These are phyloP conservation scores for Musca domestica DNA, from an alignment of 1,140 invertebrate genomes.

Conservation along the genomic window DNA sequence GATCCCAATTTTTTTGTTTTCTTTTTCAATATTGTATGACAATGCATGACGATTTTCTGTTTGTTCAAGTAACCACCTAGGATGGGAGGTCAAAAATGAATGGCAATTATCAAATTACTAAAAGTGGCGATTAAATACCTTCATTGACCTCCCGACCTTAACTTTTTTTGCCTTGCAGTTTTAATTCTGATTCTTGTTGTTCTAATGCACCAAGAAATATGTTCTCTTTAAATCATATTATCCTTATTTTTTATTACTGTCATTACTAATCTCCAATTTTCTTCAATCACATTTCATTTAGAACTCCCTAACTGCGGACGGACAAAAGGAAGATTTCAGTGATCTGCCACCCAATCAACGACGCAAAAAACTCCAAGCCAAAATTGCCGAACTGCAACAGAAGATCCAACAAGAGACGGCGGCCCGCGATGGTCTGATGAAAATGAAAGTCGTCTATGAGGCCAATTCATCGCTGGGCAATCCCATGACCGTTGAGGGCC, in stretches of 20 bases:
- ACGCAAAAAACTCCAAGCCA: constrained; percentile 87
- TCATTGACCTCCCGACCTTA: background rate
- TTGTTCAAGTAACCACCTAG: too few relatives aligned
- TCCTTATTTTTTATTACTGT: background rate
- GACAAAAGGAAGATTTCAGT: constrained; percentile 87
- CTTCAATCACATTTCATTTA: constrained; percentile 45
- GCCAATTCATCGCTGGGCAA: constrained; percentile 93
- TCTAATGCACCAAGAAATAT: too few relatives aligned
- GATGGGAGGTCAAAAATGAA: too few relatives aligned
- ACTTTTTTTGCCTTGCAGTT: background rate
- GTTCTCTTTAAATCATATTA: background rate
- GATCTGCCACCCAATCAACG: constrained; percentile 96
- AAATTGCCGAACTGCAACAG: constrained; percentile 81
- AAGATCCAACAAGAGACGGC: constrained; percentile 91
- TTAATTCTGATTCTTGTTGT: background rate
- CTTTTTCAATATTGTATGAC: too few relatives aligned
- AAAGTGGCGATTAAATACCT: too few relatives aligned
- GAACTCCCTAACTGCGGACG: constrained; percentile 80
- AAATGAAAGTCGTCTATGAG: constrained; percentile 98
- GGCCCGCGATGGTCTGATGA: constrained; percentile 95
- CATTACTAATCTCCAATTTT: background rate
- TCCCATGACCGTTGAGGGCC: constrained; percentile 90
- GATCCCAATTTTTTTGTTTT: too few relatives aligned
- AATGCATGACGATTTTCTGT: too few relatives aligned
- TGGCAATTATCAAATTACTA: too few relatives aligned